These are phyloP conservation scores for Polyodon spathula DNA, from an alignment of 2,113 vertebrate genomes.

Conservation along the genomic window DNA sequence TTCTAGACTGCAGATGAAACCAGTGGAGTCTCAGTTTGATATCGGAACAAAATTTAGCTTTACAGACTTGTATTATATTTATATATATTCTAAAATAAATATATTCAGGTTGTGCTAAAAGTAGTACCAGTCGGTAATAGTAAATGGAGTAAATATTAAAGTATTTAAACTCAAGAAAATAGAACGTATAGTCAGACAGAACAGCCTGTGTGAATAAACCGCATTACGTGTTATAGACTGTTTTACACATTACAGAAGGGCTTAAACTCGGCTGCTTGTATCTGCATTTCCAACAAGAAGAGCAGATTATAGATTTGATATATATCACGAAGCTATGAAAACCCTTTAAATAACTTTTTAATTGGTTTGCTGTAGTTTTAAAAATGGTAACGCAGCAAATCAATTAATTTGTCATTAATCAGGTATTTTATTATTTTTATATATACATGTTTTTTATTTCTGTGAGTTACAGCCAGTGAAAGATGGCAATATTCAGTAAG, in stretches of 20 bases:
- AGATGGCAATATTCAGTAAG: conserved; percentile 71
- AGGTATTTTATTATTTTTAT: conserved; percentile 56
- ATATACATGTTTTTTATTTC: conserved; percentile 48
- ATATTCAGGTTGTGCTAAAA: too few species aligned
- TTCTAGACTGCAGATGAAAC: too few species aligned
- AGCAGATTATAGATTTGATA: neutral
- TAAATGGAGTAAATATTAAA: too few species aligned
- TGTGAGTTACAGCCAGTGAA: conserved; percentile 66
- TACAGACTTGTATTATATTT: too few species aligned
- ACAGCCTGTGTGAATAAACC: too few species aligned
- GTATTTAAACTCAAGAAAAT: too few species aligned
- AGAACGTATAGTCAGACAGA: too few species aligned
- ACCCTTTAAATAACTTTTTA: neutral
- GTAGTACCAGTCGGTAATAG: too few species aligned
- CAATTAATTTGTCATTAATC: conserved; percentile 81
- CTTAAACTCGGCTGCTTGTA: neutral
- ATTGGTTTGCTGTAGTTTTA: neutral
- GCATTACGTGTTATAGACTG: too few species aligned
- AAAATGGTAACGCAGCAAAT: conserved; percentile 47
- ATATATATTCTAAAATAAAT: too few species aligned
- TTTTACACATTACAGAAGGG: neutral
- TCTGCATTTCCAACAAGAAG: neutral
- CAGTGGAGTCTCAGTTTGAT: too few species aligned
- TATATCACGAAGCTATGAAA: neutral
- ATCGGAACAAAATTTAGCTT: too few species aligned